Percentiles rank a stretch among this genome's conserved stretches.
phyloP scores from a whole-genome alignment of 1,140 invertebrate species.

The Apocrypta bakeri region DNA sequence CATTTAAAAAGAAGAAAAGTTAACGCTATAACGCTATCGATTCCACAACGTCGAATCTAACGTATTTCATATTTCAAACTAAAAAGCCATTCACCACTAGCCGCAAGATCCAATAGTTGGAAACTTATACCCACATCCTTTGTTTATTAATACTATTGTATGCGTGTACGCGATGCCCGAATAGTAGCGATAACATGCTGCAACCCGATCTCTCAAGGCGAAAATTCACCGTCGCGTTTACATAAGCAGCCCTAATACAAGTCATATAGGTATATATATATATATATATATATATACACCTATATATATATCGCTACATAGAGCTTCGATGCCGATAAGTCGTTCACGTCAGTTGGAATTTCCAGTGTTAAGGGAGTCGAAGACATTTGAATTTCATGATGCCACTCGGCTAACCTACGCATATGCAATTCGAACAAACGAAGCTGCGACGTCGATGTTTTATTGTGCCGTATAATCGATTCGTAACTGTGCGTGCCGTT shows the following conservation, averaged over 20 bases:
- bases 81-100: neutral
- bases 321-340: neutral
- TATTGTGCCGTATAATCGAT: slow-evolving; percentile 34
- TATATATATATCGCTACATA: too few relatives aligned
- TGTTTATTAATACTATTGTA: neutral
- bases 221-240: neutral
- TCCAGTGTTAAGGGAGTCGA: neutral
- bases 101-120: neutral
- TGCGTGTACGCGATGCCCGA: neutral
- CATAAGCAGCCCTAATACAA: neutral
- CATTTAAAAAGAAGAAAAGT: too few relatives aligned
- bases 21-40: too few relatives aligned
- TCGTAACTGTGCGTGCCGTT: neutral
- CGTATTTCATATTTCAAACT: neutral
- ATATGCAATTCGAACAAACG: slow-evolving; percentile 7
- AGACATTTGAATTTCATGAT: slow-evolving; percentile 48
- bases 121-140: neutral
- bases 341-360: slow-evolving; percentile 20
- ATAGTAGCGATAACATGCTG: neutral
- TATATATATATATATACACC: too few relatives aligned
- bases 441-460: neutral
- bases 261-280: neutral
- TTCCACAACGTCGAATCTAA: neutral
- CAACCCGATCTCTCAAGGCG: neutral
- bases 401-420: neutral